Evolutionary conservation across 2,797 vertebrate genomes (phyloP), one percentile per base, ranked within the genome.

Genomic region (Atherinosoma microstoma): DNA sequence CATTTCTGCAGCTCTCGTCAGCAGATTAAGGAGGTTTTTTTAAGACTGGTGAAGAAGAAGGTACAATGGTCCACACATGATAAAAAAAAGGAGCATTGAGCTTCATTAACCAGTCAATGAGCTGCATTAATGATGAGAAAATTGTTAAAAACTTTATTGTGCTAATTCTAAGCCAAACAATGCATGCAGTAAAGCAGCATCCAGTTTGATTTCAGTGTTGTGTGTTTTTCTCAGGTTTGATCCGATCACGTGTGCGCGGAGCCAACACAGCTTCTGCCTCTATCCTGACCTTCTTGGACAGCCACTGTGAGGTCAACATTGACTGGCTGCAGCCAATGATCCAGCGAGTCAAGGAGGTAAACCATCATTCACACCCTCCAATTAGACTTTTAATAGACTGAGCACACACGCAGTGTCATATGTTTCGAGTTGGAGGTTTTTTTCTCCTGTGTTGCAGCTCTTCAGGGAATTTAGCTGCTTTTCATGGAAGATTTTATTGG

Each of bases 301-400:
- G 98, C 84, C 98, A 99, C 93, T 99, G 98, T 29, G 98, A 99
- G 84, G 98, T 99, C 83, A 99, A 99, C 91, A 89, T 89, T 0
- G 97, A 99, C 77, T 99, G 98, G 98, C 95, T 99, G 70, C 97
- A 98, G 94, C 98, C 98, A 6, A 95, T 99, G 96, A 95, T 99
- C 77, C 97, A 98, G 92, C 92, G 98, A 73, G 97, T 99, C 57
- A 98, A 97, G 88, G 96, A 99, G 96, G 98, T 99, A 90, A 84
- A 87, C 68, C 20, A 2, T 71, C 76, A 73, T 71, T 73, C 71
- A 75, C 85, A 79, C 67, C 10, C 9, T 75, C 22, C 53, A 70
- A 35, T 80, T 60, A 78, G 59, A 83, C 71, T 24, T 58, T 40
- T 54, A n/a, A 67, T 65, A 35, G 64, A 18, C 36, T 60, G 60